These are phyloP conservation scores for Sakesphorus luctuosus DNA, from an alignment of 2,113 vertebrate genomes.

Conservation along the genomic window DNA sequence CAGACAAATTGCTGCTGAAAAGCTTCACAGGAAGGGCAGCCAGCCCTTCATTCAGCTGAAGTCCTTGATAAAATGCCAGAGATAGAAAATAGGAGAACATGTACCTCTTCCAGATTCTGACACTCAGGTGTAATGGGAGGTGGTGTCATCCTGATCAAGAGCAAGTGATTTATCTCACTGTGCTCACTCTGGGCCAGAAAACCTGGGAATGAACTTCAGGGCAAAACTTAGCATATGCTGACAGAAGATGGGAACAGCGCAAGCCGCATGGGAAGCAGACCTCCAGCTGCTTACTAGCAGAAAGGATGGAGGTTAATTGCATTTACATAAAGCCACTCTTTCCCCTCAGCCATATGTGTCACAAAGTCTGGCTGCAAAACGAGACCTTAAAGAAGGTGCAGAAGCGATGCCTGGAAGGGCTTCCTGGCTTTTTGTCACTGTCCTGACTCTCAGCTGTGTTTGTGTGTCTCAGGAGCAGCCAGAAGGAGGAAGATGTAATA, in stretches of 20 bases:
- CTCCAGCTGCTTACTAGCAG: not conserved
- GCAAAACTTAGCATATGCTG: not conserved
- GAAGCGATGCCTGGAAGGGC: not conserved
- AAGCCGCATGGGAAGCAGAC: not conserved
- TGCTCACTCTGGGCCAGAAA: not conserved
- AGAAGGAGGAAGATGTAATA: not conserved
- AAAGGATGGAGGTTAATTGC: not conserved
- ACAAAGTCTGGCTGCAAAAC: not conserved
- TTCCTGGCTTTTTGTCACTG: not conserved
- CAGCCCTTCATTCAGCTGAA: not conserved
- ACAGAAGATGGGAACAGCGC: not conserved
- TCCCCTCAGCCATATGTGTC: not conserved
- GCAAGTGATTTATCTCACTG: not conserved
- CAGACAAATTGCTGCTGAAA: not conserved
- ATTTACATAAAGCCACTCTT: not conserved
- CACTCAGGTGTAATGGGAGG: not conserved
- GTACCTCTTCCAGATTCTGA: not conserved
- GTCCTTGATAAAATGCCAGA: accelerated
- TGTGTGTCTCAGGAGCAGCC: not conserved
- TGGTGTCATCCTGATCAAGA: not conserved
- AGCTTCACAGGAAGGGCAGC: not conserved
- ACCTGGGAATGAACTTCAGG: not conserved
- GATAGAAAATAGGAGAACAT: not conserved
- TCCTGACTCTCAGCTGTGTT: not conserved
- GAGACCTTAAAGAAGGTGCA: not conserved